Evolutionary conservation across 2,113 vertebrate genomes (phyloP).

Genomic region (Rafetus swinhoei): DNA sequence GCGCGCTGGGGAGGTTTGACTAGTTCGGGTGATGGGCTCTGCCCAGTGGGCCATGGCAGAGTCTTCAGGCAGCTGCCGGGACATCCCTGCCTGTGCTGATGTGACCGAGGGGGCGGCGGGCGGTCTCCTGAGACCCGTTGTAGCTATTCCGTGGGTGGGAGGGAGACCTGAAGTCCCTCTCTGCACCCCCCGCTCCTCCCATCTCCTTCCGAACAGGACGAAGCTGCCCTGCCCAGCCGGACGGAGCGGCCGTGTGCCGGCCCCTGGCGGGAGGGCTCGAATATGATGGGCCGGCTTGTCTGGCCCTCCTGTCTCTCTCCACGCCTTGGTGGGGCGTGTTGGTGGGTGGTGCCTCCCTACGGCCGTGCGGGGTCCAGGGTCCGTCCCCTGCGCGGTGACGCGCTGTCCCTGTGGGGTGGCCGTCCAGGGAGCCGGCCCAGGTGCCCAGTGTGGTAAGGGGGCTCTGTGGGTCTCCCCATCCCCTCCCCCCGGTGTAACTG

Average conservation of each 20-base stretch:
- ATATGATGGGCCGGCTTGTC: background rate
- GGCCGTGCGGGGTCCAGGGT: no score
- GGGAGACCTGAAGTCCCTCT: background rate
- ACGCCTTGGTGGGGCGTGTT: background rate
- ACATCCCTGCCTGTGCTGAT: background rate
- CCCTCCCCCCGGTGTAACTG: rapidly evolving
- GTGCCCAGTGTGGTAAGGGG: background rate
- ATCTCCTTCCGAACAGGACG: no score
- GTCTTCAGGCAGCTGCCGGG: background rate
- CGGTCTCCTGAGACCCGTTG: no score
- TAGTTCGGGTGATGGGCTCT: background rate
- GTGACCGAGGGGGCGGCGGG: background rate
- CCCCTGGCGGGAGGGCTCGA: no score
- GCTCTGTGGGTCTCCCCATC: background rate
- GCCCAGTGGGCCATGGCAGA: background rate
- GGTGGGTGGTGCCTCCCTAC: background rate
- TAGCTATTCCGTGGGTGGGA: background rate
- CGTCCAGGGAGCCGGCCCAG: rapidly evolving
- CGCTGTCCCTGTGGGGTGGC: no score
- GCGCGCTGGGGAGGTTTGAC: background rate
- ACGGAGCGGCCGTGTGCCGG: background rate
- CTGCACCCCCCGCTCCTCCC: no score
- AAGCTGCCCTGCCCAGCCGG: background rate
- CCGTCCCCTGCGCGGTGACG: background rate
- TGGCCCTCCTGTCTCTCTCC: background rate